Conservation (phyloP, 2,888 invertebrate species). For the Entomobrya multifasciata region DNA sequence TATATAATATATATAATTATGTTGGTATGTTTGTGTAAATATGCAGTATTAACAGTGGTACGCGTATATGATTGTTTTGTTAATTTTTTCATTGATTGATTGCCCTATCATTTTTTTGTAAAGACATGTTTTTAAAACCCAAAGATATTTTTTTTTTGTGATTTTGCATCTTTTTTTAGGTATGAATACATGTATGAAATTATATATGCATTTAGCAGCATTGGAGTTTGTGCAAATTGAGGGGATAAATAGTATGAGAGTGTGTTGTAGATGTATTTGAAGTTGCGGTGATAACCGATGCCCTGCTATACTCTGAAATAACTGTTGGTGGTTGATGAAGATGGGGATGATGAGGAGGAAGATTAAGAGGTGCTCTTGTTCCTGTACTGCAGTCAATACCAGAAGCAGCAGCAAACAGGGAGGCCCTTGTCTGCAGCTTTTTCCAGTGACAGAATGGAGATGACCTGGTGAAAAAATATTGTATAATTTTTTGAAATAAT, state of each 20-base stretch:
- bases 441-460: conserved; percentile 61
- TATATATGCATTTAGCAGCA: conserved; percentile 52
- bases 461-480: conserved; percentile 42
- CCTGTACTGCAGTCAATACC: neutral
- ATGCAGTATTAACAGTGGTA: neutral
- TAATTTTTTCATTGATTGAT: neutral
- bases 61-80: conserved; percentile 15
- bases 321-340: conserved; percentile 3
- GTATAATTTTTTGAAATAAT: neutral
- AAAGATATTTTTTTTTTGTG: neutral
- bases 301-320: conserved; percentile 50
- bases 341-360: neutral
- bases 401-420: conserved; percentile 44
- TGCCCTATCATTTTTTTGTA: neutral
- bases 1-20: too few relatives aligned
- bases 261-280: neutral
- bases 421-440: conserved; percentile 42
- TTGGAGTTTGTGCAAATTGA: conserved; percentile 56
- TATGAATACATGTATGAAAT: neutral
- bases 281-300: conserved; percentile 51
- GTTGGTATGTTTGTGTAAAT: neutral
- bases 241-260: conserved; percentile 42
- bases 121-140: neutral
- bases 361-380: neutral
- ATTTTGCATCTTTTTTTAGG: neutral